These are phyloP conservation scores for Oikopleura albicans DNA, from an alignment of 23 tunicate genomes.

Conservation along the genomic window DNA sequence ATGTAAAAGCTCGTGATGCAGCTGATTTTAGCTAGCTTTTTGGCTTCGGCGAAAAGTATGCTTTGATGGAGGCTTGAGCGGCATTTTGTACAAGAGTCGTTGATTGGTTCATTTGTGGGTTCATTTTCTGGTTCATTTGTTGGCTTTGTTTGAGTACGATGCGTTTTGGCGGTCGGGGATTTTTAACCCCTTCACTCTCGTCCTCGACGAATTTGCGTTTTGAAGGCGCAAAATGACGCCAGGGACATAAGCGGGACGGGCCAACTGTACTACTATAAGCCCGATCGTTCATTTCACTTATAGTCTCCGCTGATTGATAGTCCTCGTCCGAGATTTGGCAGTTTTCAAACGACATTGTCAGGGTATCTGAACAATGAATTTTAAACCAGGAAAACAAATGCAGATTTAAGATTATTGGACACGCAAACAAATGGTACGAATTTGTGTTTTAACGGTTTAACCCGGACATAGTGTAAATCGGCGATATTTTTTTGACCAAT, in stretches of 20 bases:
- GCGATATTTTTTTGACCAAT: neutral
- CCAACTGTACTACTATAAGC: neutral
- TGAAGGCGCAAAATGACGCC: neutral
- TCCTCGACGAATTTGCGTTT: conserved; percentile 10
- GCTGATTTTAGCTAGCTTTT: neutral
- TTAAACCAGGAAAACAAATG: too few species aligned
- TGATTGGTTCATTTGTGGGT: neutral
- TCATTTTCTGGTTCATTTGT: neutral
- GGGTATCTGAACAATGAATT: neutral
- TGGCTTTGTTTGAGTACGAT: neutral
- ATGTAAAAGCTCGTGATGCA: too few species aligned
- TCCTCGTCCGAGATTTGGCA: neutral
- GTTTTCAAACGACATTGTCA: neutral
- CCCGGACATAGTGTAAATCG: neutral
- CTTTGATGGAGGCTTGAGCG: neutral
- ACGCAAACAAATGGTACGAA: too few species aligned
- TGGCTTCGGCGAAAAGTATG: neutral
- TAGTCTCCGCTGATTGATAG: neutral
- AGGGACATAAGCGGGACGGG: neutral
- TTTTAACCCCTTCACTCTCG: neutral
- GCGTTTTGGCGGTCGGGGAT: neutral
- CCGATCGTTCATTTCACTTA: neutral
- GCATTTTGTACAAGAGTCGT: neutral
- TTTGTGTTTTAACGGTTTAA: neutral
- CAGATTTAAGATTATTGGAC: too few species aligned